These are phyloP conservation scores for Amblyopsis rosae DNA, from an alignment of 2,113 vertebrate species.

Conservation along the genomic window DNA sequence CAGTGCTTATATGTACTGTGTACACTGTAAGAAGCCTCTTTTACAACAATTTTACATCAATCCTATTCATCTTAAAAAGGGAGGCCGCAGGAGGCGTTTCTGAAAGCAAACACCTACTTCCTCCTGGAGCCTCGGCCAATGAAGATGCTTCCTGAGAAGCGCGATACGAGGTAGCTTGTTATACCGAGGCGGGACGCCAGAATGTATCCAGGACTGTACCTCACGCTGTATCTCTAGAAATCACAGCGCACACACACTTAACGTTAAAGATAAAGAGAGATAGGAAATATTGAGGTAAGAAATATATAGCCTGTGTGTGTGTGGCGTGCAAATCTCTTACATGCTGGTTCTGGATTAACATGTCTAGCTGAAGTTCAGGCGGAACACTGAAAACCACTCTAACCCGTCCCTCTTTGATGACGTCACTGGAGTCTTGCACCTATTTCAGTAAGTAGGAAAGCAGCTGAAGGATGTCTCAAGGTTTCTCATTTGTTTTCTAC, in stretches of 20 bases:
- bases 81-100: no score
- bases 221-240: constrained; percentile 93
- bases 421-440: constrained; percentile 93
- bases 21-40: no score
- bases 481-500: no score
- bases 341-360: constrained; percentile 95
- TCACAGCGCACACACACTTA: background rate
- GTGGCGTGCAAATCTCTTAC: constrained; percentile 76
- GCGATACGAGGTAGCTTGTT: constrained; percentile 95
- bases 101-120: constrained; percentile 80
- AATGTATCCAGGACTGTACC: constrained; percentile 93
- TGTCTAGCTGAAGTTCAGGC: constrained; percentile 89
- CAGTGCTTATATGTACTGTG: background rate
- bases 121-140: constrained; percentile 95
- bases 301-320: background rate
- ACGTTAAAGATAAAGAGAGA: background rate
- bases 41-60: no score
- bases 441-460: constrained; percentile 44
- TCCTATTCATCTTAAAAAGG: no score
- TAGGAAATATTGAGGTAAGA: no score
- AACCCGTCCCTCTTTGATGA: constrained; percentile 90
- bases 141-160: constrained; percentile 98
- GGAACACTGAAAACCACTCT: constrained; percentile 93
- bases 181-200: constrained; percentile 94
- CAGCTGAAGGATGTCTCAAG: background rate